A percentile compares a stretch with the other conserved stretches of the same genome.
Evolutionary conservation across 2,797 vertebrate genomes (phyloP).

Genomic region (Ibycter americanus): DNA sequence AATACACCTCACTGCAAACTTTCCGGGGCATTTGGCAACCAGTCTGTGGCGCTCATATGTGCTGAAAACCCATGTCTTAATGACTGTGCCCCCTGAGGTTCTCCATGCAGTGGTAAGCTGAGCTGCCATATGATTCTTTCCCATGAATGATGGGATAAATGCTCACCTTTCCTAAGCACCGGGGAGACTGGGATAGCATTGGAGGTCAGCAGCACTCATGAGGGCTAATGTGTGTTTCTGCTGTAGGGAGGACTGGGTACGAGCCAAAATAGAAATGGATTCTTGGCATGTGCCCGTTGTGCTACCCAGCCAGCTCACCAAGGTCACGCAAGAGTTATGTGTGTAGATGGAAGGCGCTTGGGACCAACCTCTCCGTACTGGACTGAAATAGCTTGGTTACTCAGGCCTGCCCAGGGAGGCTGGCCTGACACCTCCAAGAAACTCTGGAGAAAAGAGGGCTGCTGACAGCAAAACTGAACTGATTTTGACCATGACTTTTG

Average conservation of each 20-base stretch:
- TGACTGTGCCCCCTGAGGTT: background rate
- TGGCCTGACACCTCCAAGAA: background rate
- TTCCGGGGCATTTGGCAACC: background rate
- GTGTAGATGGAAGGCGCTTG: background rate
- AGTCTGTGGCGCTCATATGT: background rate
- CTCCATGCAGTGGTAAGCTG: background rate
- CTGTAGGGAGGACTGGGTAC: background rate
- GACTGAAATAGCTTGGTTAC: background rate
- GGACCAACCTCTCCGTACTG: background rate
- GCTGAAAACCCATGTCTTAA: background rate
- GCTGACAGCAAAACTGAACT: background rate
- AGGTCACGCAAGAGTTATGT: background rate
- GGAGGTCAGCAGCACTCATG: background rate
- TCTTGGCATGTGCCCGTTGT: background rate
- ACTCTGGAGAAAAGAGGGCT: background rate
- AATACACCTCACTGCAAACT: background rate
- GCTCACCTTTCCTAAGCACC: background rate
- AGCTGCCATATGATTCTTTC: background rate
- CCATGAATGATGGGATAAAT: background rate
- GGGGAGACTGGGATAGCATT: background rate
- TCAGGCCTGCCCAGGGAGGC: background rate
- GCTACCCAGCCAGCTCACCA: background rate
- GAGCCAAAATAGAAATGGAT: background rate
- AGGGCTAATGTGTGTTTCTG: background rate
- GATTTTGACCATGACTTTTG: background rate